Evolutionary conservation across 2,797 vertebrate species (phyloP), one percentile per base, ranked within the genome.

Genomic region (Acridotheres tristis): DNA sequence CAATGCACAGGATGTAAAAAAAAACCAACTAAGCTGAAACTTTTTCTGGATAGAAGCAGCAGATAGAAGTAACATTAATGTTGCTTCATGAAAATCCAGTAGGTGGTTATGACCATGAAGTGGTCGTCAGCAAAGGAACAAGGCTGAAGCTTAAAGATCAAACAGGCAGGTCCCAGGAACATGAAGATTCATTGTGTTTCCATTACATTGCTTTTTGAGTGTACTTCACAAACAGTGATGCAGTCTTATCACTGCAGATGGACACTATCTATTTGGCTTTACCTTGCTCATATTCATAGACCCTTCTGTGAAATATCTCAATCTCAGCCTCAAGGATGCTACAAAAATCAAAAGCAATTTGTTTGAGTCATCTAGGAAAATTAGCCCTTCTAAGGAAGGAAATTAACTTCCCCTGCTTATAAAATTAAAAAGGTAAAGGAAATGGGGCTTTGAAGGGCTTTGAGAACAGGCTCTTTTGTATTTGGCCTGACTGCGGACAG

Each of bases 171-270:
- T 61, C 55, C 27, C 13, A 57, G 51, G n/a, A 61, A 6, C 5
- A 2, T 30, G 29, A 45, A 62, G 34, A 10, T 22, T 13, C 5
- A 6, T 38, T 1, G 2, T 2, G 1, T 25, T 69, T 73, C 51
- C 18, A 43, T 69, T 25, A n/a, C 16, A 5, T 21, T 65, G 27
- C 6, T 23, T 68, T 63, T 54, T 16, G 36, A 4, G 26, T 73
- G 50, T 63, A 17, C 8, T 79, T 93, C 34, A 58, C 25, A 22
- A 30, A 0, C 5, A 23, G 19, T 16, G 66, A 6, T 43, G 25
- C 0, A 2, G 4, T 63, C 26, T 69, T 11, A 20, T n/a, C 7
- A 1, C 29, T 50, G 47, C 21, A 82, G 63, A 20, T 50, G 45
- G n/a, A 26, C 26, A 26, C 7, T 5, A 16, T 54, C 19, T 51